Conservation (phyloP, 2,888 invertebrate genomes). For the Herminia tarsipennalis region DNA sequence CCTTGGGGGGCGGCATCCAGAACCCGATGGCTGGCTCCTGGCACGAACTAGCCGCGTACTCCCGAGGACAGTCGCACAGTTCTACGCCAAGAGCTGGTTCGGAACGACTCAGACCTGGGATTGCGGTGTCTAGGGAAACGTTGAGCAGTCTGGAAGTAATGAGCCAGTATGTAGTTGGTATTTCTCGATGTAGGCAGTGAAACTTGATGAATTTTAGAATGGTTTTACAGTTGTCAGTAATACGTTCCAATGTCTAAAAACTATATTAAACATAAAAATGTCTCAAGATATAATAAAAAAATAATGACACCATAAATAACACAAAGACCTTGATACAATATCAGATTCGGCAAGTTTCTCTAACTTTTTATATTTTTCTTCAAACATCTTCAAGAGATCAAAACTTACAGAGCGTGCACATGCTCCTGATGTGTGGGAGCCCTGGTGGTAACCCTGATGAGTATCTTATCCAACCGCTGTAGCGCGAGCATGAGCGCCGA, state of each 20-base stretch:
- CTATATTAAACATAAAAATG: not conserved
- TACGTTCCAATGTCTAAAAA: not conserved
- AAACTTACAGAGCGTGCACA: conserved; percentile 62
- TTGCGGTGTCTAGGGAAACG: conserved; percentile 93
- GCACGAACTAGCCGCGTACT: conserved; percentile 95
- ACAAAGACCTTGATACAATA: too few species aligned
- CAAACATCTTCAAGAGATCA: too few species aligned
- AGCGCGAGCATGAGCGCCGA: conserved; percentile 96
- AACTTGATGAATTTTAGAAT: too few species aligned
- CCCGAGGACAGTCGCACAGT: conserved; percentile 92
- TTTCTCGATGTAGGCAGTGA: not conserved
- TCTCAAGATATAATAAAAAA: not conserved
- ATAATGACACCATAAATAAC: too few species aligned
- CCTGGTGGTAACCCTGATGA: conserved; percentile 87
- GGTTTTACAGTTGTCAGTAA: too few species aligned
- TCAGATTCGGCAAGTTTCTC: too few species aligned
- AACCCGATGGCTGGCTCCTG: conserved; percentile 95
- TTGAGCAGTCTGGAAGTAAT: conserved; percentile 87
- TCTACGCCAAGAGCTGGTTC: conserved; percentile 94
- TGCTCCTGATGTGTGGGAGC: conserved; percentile 60
- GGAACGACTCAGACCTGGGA: conserved; percentile 87
- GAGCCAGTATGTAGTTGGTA: not conserved
- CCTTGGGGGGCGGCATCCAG: conserved; percentile 87
- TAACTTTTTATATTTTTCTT: too few species aligned
- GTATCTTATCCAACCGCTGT: conserved; percentile 93